Base-by-base conservation (phyloP, 2,113 vertebrate species). In the Struthio camelus region DNA sequence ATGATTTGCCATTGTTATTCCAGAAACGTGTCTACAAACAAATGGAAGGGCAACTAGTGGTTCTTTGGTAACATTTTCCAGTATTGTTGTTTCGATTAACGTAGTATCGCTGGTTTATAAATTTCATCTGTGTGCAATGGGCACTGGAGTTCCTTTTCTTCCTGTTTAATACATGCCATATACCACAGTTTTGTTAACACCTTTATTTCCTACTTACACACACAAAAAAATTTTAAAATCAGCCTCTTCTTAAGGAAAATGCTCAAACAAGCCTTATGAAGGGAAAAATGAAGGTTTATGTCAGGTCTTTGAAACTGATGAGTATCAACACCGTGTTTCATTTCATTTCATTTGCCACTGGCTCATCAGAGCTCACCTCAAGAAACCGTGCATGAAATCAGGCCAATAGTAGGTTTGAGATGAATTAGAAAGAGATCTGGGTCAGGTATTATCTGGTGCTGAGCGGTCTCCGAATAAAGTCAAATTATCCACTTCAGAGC, bases 401-500 rank as follows among this genome's bases (percentile, higher is more conserved):
- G 69, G 15, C 53, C 89, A 89, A 80, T 80, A 92, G 77, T 23
- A 83, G 75, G 77, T 90, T 80, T 94, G 73, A 66, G 51, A n/a
- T 76, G 50, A 90, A 93, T 82, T 69, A 85, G 48, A 51, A 56
- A 83, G 87, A 66, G 76, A 61, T 80, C 80, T 86, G 94, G 66
- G 85, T 89, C 92, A 90, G 88, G 81, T 95, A 89, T 89, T 93
- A 73, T 71, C 44, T 96, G 95, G 89, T 96, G 87, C 80, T 91
- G 87, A 94, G 89, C 79, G 84, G 94, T 61, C 71, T 91, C 66
- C 80, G 79, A 94, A 87, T 94, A 30, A 97, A 96, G 78, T 70
- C 62, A 89, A 94, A 96, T 96, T 91, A 96, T 75, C 81, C 94
- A 94, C 84, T 95, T 94, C 75, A 91, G 93, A 94, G 78, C 75